phyloP scores from a whole-genome alignment of 2,888 invertebrate species.

The Beris morrisii region DNA sequence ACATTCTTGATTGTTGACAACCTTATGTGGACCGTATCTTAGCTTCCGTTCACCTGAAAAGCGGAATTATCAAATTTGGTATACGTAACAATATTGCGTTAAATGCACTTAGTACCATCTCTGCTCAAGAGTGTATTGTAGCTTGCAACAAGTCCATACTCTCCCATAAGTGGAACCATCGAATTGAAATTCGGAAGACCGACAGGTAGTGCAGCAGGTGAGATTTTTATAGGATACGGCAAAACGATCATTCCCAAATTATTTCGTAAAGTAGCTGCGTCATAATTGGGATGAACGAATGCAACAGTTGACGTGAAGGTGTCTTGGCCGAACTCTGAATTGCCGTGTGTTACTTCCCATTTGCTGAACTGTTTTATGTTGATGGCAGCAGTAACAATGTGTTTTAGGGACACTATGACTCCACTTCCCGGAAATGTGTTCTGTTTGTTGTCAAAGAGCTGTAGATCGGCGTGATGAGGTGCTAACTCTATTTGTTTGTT shows the following conservation, averaged over 20 bases:
- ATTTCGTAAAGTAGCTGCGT: neutral
- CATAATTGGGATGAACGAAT: constrained; percentile 19
- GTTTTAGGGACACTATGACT: constrained; percentile 19
- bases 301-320: constrained; percentile 3
- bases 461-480: constrained; percentile 24
- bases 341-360: constrained; percentile 23
- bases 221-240: neutral
- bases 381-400: constrained; percentile 12
- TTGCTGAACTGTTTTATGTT: constrained; percentile 13
- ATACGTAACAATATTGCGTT: neutral
- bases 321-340: constrained; percentile 1
- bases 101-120: neutral
- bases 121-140: neutral
- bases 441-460: constrained; percentile 3
- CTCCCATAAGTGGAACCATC: neutral
- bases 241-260: constrained; percentile 23
- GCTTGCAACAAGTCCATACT: constrained; percentile 10
- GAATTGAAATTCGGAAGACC: constrained; percentile 5
- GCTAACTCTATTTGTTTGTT: neutral
- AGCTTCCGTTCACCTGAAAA: neutral
- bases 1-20: constrained; percentile 6
- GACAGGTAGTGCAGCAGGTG: constrained; percentile 21
- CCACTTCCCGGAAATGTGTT: constrained; percentile 24
- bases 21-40: constrained; percentile 18
- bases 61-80: neutral